A percentile compares a stretch with the other conserved stretches of the same genome.
Conservation (phyloP, 1,140 invertebrate species). For the Trichogramma pretiosum region DNA sequence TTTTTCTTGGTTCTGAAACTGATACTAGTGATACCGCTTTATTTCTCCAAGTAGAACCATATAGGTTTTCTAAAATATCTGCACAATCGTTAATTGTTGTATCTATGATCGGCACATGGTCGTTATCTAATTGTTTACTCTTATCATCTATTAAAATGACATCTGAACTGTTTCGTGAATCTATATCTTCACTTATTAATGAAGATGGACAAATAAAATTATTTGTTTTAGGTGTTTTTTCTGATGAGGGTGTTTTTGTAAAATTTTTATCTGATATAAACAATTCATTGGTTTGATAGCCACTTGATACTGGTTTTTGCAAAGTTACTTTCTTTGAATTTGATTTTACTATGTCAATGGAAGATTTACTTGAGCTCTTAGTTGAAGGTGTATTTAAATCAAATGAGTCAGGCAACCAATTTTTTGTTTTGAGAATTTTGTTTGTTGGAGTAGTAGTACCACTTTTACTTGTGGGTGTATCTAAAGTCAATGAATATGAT, state of each 20-base stretch:
- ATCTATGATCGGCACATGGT: background rate
- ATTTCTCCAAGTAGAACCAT: constrained; percentile 44
- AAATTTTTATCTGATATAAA: too few relatives aligned
- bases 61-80: constrained; percentile 45
- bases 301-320: background rate
- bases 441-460: background rate
- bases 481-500: background rate
- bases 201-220: too few relatives aligned
- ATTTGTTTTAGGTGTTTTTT: background rate
- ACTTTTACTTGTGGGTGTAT: background rate
- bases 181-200: too few relatives aligned
- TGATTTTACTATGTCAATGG: too few relatives aligned
- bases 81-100: constrained; percentile 33
- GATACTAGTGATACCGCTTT: constrained; percentile 30
- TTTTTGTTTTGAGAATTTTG: background rate
- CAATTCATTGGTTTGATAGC: constrained; percentile 1
- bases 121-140: too few relatives aligned
- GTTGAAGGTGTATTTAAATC: too few relatives aligned
- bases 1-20: constrained; percentile 33
- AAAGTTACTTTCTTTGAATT: background rate
- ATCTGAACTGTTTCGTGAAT: too few relatives aligned
- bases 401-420: too few relatives aligned
- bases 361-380: too few relatives aligned
- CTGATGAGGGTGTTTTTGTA: too few relatives aligned
- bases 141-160: too few relatives aligned